Conservation (phyloP, 2,797 vertebrate species). For the Craterocephalus amniculus region DNA sequence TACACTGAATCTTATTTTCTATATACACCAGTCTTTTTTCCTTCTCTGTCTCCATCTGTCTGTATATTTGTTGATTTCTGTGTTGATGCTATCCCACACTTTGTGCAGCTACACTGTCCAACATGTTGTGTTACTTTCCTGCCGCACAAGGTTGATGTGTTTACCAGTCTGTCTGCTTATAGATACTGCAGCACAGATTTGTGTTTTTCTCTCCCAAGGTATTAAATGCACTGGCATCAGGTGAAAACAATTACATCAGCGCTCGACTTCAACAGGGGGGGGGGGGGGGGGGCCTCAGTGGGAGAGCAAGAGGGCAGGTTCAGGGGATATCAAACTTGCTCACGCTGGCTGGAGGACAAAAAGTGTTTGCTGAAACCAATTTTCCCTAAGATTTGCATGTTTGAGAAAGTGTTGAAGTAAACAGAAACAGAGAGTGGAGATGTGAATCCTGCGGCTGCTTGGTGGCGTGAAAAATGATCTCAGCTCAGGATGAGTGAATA, state of each 20-base stretch:
- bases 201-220: slow-evolving; percentile 36
- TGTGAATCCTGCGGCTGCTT: slow-evolving; percentile 56
- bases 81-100: not conserved
- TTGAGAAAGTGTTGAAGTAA: slow-evolving; percentile 52
- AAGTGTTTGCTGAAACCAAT: slow-evolving; percentile 49
- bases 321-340: slow-evolving; percentile 29
- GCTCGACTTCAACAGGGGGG: slow-evolving; percentile 24
- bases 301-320: slow-evolving; percentile 11
- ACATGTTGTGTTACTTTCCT: slow-evolving; percentile 21
- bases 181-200: slow-evolving; percentile 14
- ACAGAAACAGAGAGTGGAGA: slow-evolving; percentile 49
- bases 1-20: slow-evolving; percentile 33
- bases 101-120: slow-evolving; percentile 11
- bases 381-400: slow-evolving; percentile 39
- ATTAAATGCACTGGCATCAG: slow-evolving; percentile 24
- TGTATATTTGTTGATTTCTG: slow-evolving; percentile 21
- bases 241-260: slow-evolving; percentile 27
- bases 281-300: slow-evolving; percentile 23
- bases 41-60: slow-evolving; percentile 17
- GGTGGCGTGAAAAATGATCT: slow-evolving; percentile 49
- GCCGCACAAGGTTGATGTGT: not conserved
- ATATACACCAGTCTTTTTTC: slow-evolving; percentile 28
- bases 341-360: slow-evolving; percentile 7
- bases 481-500: slow-evolving; percentile 16
- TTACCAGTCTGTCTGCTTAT: slow-evolving; percentile 1